Conservation (phyloP, 2,113 vertebrate genomes). For the Recurvirostra avosetta region DNA sequence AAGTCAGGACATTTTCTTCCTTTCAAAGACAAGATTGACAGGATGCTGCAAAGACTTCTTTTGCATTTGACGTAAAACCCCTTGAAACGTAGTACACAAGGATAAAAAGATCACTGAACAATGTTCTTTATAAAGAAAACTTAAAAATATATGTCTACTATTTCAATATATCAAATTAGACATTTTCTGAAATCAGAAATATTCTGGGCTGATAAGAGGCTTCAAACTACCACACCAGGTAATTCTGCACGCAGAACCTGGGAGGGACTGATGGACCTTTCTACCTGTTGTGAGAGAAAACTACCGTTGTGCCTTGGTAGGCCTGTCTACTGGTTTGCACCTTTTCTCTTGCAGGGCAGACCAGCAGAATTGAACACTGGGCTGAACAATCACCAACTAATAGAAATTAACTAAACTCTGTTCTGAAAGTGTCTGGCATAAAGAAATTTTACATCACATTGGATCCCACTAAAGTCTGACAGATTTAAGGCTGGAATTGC, state of each 20-base stretch:
- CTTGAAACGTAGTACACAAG: background rate
- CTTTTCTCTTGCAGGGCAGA: background rate
- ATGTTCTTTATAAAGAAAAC: background rate
- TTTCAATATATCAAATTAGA: background rate
- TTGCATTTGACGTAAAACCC: background rate
- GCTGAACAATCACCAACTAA: background rate
- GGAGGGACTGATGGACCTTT: background rate
- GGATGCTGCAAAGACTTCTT: background rate
- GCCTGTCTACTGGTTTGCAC: background rate
- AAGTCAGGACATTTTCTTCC: background rate
- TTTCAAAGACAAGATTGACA: background rate
- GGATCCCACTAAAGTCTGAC: background rate
- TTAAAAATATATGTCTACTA: background rate
- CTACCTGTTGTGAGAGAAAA: background rate
- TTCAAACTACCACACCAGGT: background rate
- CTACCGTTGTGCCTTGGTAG: background rate
- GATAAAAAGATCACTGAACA: background rate
- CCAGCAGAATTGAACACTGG: background rate
- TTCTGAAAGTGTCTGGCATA: background rate
- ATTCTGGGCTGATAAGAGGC: background rate
- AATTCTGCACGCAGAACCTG: background rate
- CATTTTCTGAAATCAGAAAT: background rate
- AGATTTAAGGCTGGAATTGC: background rate
- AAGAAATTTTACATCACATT: background rate
- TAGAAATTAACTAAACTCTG: background rate